A percentile compares a stretch with the other conserved stretches of the same genome.
phyloP scores from a whole-genome alignment of 2,113 vertebrate species.

The Osmerus eperlanus region DNA sequence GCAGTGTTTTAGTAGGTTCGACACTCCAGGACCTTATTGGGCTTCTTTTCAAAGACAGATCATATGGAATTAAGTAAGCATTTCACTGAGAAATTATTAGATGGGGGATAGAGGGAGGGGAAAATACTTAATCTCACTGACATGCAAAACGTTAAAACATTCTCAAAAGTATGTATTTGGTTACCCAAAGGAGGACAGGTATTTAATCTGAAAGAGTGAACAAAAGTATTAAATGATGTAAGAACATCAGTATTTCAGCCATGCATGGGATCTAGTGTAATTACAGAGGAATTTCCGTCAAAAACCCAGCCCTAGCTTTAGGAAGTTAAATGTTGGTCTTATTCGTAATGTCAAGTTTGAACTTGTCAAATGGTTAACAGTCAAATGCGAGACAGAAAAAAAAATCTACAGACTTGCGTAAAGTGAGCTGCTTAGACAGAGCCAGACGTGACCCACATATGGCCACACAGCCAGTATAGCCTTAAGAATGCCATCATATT shows the following conservation, averaged over 20 bases:
- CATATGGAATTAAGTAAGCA: no score
- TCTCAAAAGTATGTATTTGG: no score
- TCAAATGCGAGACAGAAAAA: slow-evolving; percentile 9
- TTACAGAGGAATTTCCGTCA: slow-evolving; percentile 51
- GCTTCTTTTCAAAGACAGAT: no score
- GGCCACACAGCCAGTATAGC: slow-evolving; percentile 31
- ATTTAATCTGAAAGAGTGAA: neutral
- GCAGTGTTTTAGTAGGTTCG: no score
- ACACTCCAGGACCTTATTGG: no score
- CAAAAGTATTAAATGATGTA: slow-evolving; percentile 43
- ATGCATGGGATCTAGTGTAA: slow-evolving; percentile 38
- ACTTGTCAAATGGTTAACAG: slow-evolving; percentile 52
- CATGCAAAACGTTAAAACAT: no score
- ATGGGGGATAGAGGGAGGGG: no score
- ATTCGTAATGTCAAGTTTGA: slow-evolving; percentile 52
- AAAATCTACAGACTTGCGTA: slow-evolving; percentile 30
- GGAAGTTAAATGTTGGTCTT: slow-evolving; percentile 50
- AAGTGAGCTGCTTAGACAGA: slow-evolving; percentile 48
- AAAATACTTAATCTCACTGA: no score
- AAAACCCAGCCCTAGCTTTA: slow-evolving; percentile 31
- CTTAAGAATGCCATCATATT: neutral
- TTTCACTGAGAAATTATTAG: no score
- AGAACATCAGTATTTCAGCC: slow-evolving; percentile 54
- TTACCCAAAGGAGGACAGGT: no score
- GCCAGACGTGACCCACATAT: slow-evolving; percentile 31